Conservation (phyloP, 2,888 invertebrate genomes). For the Gandaritis pyraliata region DNA sequence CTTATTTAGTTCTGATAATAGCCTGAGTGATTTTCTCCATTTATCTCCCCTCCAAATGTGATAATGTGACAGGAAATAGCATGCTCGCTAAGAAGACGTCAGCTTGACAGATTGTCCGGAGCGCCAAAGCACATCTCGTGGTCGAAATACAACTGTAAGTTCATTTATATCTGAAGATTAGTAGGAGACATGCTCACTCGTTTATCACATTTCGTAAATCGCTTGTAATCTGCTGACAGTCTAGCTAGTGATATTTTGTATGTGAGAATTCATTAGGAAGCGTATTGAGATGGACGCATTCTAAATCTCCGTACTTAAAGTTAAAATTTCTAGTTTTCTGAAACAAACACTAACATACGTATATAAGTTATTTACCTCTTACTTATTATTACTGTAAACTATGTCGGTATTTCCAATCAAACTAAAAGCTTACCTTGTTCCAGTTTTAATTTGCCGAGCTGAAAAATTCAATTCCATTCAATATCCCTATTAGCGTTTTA, state of each 20-base stretch:
- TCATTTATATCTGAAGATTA: conserved; percentile 57
- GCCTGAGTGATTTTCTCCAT: conserved; percentile 36
- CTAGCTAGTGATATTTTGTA: conserved; percentile 35
- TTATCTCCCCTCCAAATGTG: conserved; percentile 39
- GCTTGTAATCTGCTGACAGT: conserved; percentile 56
- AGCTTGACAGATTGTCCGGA: conserved; percentile 30
- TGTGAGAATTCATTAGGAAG: conserved; percentile 1
- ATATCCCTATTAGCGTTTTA: conserved; percentile 22
- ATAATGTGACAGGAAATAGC: conserved; percentile 44
- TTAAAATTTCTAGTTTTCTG: too few species aligned
- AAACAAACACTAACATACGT: too few species aligned
- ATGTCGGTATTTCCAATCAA: conserved; percentile 10
- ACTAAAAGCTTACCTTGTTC: too few species aligned
- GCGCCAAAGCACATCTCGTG: conserved; percentile 36
- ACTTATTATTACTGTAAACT: too few species aligned
- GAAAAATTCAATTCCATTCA: conserved; percentile 22
- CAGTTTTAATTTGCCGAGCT: too few species aligned
- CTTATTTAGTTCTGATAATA: background rate
- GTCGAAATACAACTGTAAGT: conserved; percentile 42
- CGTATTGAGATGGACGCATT: too few species aligned
- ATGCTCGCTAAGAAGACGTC: conserved; percentile 33
- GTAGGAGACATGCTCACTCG: conserved; percentile 51
- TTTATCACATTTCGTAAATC: conserved; percentile 65
- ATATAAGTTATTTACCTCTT: too few species aligned
- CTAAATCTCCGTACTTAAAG: too few species aligned